Base-by-base conservation (phyloP, 2,888 invertebrate genomes). In the Hyles lineata region DNA sequence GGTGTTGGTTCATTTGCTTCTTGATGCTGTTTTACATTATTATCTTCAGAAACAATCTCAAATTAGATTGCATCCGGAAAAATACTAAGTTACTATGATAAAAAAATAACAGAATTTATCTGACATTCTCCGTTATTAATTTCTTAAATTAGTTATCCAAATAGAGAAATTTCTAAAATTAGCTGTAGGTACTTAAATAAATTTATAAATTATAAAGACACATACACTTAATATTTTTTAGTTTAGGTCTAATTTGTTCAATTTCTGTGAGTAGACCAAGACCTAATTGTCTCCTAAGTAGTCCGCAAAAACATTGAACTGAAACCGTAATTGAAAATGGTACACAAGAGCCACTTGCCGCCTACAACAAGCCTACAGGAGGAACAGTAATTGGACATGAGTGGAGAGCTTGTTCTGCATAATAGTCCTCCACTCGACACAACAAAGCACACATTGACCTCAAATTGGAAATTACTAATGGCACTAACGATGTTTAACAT, bases 321-420 rank as follows among this genome's bases (percentile, higher is more conserved):
- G n/a, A 23, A 43, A 43, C 17, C 23, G 23, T 50, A 23, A 0
- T 17, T 21, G 43, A 50, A 19, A 43, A 32, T 23, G 15, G 21
- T 5, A 63, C 43, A 67, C 15, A 43, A 43, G 21, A 23, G 17
- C 23, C 17, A 50, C 50, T 67, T 55, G 17, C 43, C 23, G 15
- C n/a, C 50, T 15, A 23, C 50, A 23, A 21, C 4, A 19, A 7
- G 43, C 35, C 15, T 43, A 15, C 32, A 67, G 50, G 43, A 67
- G 67, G 67, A 17, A 23, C 50, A 67, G 67, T 67, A 67, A 67
- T 67, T 67, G 50, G 21, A 50, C 67, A 67, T 2, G 50, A 50
- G 35, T 62, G n/a, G 17, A 25, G 67, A 50, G 67, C 67, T 67
- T 67, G 67, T 67, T 43, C 67, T 50, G 67, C 50, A 67, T 67